Evolutionary conservation across 2,113 vertebrate genomes (phyloP).

Genomic region (Balaeniceps rex): DNA sequence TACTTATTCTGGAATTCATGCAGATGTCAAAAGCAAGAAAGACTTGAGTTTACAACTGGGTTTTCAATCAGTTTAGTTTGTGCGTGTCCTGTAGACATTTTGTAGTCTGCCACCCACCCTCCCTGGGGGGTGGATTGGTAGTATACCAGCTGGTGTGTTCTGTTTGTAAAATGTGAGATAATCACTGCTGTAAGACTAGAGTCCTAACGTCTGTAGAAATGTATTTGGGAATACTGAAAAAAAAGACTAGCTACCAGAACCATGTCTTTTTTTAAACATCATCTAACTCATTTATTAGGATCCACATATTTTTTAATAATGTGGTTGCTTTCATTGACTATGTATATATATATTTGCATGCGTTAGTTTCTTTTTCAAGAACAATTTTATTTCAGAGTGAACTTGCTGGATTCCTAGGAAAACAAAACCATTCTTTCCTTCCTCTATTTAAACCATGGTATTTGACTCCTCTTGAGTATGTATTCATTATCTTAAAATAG

Average conservation of each 20-base stretch:
- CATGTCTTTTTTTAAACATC: neutral
- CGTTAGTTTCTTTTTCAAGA: neutral
- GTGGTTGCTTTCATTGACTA: neutral
- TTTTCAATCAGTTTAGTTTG: slow-evolving; percentile 15
- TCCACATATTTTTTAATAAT: neutral
- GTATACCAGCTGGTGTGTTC: slow-evolving; percentile 55
- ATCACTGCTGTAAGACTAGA: slow-evolving; percentile 10
- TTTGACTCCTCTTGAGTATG: neutral
- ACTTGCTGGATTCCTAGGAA: neutral
- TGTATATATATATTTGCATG: neutral
- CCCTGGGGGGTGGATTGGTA: slow-evolving; percentile 10
- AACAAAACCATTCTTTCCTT: neutral
- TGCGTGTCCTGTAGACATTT: slow-evolving; percentile 41
- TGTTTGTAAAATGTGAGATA: slow-evolving; percentile 38
- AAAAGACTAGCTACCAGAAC: neutral
- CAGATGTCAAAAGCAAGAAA: neutral
- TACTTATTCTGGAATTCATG: neutral
- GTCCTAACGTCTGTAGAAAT: neutral
- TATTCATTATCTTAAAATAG: slow-evolving; percentile 25
- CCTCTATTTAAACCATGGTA: neutral
- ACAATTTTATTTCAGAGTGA: neutral
- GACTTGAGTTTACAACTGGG: neutral
- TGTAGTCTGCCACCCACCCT: slow-evolving; percentile 12
- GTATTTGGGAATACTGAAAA: neutral
- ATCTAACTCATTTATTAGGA: neutral